These are phyloP conservation scores for Cinclus mexicanus DNA, from an alignment of 2,113 vertebrate species.

Conservation along the genomic window DNA sequence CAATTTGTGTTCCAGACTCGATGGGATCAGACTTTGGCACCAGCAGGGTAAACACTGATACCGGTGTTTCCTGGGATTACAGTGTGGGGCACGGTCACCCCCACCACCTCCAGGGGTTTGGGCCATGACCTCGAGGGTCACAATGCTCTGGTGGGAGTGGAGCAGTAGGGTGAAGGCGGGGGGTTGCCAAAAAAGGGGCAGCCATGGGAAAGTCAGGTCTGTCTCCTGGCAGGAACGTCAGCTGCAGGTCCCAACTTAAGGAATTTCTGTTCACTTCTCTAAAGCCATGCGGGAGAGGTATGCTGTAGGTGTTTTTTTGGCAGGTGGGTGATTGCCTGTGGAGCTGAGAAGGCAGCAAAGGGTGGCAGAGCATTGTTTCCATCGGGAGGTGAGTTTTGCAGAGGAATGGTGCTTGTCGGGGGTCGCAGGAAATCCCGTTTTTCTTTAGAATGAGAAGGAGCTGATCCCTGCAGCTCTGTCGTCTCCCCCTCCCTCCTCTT, in stretches of 20 bases:
- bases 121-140: neutral
- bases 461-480: accelerated
- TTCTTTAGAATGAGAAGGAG: neutral
- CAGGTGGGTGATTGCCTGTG: neutral
- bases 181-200: neutral
- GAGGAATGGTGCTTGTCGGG: neutral
- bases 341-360: neutral
- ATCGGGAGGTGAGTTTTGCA: accelerated
- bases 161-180: accelerated
- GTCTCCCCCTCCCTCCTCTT: neutral
- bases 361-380: accelerated
- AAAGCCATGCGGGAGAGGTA: accelerated
- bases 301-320: neutral
- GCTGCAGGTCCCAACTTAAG: accelerated
- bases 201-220: neutral
- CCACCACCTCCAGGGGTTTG: neutral
- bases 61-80: neutral
- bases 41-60: constrained; percentile 5
- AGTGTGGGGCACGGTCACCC: neutral
- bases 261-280: neutral
- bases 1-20: neutral
- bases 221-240: accelerated
- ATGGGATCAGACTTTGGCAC: neutral
- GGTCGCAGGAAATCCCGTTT: neutral
- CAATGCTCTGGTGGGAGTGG: accelerated